A percentile compares a stretch with the other conserved stretches of the same genome.
phyloP scores from a whole-genome alignment of 2,888 invertebrate genomes.

The Cataglyphis rosenhaueri region DNA sequence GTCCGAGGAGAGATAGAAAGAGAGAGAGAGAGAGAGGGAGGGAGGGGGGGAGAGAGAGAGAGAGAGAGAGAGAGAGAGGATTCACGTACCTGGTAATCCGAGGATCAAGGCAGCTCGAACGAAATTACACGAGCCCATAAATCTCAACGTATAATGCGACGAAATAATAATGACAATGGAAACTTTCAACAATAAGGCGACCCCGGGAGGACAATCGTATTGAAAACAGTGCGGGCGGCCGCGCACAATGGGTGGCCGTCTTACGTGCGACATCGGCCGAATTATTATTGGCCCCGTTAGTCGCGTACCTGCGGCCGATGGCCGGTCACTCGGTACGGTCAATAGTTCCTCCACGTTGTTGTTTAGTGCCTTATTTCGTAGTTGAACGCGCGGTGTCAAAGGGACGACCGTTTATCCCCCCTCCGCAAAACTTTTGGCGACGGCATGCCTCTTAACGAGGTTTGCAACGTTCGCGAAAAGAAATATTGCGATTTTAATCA shows the following conservation, averaged over 20 bases:
- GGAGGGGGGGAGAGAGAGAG: background rate
- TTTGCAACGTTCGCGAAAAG: constrained; percentile 38
- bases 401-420: constrained; percentile 52
- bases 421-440: constrained; percentile 59
- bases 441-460: constrained; percentile 54
- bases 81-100: constrained; percentile 43
- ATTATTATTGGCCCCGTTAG: constrained; percentile 78
- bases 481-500: constrained; percentile 56
- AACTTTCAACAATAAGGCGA: constrained; percentile 84
- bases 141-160: constrained; percentile 81
- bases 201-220: constrained; percentile 82
- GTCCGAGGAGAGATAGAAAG: constrained; percentile 3
- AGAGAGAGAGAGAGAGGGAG: background rate
- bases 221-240: constrained; percentile 80
- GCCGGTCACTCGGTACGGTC: constrained; percentile 40
- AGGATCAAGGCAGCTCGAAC: constrained; percentile 59
- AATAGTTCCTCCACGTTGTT: constrained; percentile 61
- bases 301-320: constrained; percentile 1
- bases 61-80: constrained; percentile 9
- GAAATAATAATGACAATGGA: constrained; percentile 85
- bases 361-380: constrained; percentile 72
- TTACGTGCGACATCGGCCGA: constrained; percentile 67
- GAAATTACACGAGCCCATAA: constrained; percentile 81
- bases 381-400: constrained; percentile 67
- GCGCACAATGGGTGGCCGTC: constrained; percentile 77